Evolutionary conservation across 2,797 vertebrate genomes (phyloP).

Genomic region (Clarias laeviceps): DNA sequence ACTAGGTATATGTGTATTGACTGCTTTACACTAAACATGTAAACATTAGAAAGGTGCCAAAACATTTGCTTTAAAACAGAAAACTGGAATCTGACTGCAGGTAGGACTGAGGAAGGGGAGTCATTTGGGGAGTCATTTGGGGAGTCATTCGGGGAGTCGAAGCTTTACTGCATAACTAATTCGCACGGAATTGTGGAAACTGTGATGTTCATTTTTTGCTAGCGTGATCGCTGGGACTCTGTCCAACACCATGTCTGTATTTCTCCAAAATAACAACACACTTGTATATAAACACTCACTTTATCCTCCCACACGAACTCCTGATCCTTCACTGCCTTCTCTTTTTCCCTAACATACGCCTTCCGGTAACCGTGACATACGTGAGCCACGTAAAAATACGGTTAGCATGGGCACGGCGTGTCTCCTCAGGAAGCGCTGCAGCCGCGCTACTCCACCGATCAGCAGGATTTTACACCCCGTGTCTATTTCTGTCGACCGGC

Average conservation of each 20-base stretch:
- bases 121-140: too few relatives aligned
- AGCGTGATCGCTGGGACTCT: not conserved
- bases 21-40: too few relatives aligned
- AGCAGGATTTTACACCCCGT: slow-evolving; percentile 40
- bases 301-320: not conserved
- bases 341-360: not conserved
- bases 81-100: not conserved
- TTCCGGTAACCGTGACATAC: not conserved
- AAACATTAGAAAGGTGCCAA: not conserved
- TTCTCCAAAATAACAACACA: not conserved
- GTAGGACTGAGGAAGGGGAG: not conserved
- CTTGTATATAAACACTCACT: not conserved
- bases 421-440: not conserved
- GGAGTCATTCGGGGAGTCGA: not conserved
- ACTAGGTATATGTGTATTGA: not conserved
- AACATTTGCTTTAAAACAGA: too few relatives aligned
- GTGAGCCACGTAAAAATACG: not conserved
- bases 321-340: not conserved
- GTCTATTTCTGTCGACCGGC: slow-evolving; percentile 38
- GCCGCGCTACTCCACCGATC: slow-evolving; percentile 24
- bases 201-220: not conserved
- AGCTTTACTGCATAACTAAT: not conserved
- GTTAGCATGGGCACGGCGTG: not conserved
- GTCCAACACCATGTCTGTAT: not conserved
- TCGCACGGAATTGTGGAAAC: not conserved